Percentiles rank a stretch among this genome's conserved stretches.
These are phyloP conservation scores for Artibeus lituratus DNA, from an alignment of 2,797 vertebrate genomes.

Conservation along the genomic window DNA sequence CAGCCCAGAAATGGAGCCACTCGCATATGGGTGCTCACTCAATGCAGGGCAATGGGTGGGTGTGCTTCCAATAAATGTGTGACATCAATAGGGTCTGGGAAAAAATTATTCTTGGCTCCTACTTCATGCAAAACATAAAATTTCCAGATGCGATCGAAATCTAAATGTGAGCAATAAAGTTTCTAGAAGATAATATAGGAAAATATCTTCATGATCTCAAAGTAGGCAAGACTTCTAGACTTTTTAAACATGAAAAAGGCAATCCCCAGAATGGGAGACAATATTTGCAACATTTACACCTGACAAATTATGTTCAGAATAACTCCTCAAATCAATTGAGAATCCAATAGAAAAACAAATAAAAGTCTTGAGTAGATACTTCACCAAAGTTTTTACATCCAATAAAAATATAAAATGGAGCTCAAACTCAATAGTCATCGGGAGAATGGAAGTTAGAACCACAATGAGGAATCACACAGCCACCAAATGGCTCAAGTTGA, in stretches of 20 bases:
- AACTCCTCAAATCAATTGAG: neutral
- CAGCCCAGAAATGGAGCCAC: neutral
- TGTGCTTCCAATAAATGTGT: neutral
- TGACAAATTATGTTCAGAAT: neutral
- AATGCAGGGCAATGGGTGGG: neutral
- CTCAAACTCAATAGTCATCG: neutral
- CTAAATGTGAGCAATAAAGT: neutral
- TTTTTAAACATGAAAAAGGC: neutral
- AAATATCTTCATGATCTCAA: neutral
- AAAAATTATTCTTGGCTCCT: neutral
- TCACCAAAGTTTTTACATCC: neutral
- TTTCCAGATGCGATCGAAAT: neutral
- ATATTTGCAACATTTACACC: neutral
- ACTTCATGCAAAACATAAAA: neutral
- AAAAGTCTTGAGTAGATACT: neutral
- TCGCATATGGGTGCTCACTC: neutral
- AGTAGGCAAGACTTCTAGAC: constrained; percentile 3
- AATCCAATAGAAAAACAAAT: neutral
- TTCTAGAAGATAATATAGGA: neutral
- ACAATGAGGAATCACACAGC: neutral
- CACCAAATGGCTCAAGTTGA: neutral
- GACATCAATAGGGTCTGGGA: neutral
- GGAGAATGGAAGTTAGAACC: constrained; percentile 4
- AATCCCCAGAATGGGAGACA: neutral
- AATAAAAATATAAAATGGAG: neutral